Percentiles rank a stretch among this genome's conserved stretches.
Evolutionary conservation across 2,888 invertebrate species (phyloP).

Genomic region (Scaptomyza flava): DNA sequence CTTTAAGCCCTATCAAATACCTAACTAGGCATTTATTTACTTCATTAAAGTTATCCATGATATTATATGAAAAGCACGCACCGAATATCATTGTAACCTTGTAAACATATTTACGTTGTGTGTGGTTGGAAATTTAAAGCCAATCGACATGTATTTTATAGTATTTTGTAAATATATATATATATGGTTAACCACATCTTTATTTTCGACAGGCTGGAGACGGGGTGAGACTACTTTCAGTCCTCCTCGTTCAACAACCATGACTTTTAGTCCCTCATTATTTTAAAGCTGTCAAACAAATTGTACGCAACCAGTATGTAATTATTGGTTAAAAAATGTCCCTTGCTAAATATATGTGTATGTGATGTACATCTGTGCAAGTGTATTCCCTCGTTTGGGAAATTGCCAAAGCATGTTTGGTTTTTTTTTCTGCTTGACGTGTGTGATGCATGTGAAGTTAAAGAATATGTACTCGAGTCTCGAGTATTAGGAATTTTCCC

Average conservation of each 20-base stretch:
- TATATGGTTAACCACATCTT: not conserved
- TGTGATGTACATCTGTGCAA: not conserved
- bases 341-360: not conserved
- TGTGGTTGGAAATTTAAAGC: not conserved
- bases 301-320: not conserved
- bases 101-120: not conserved
- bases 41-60: not conserved
- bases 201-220: not conserved
- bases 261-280: conserved; percentile 3
- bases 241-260: not conserved
- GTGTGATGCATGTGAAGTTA: conserved; percentile 16
- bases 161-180: too few relatives aligned
- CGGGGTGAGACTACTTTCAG: not conserved
- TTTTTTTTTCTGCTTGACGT: conserved; percentile 4
- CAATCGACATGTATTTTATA: not conserved
- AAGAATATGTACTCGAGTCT: not conserved
- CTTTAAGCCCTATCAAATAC: too few relatives aligned
- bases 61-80: not conserved
- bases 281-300: conserved; percentile 9
- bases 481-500: conserved; percentile 4
- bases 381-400: not conserved
- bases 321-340: not conserved
- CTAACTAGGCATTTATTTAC: too few relatives aligned
- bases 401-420: conserved; percentile 3
- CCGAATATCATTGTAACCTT: too few relatives aligned